Base-by-base conservation (phyloP, 2,797 vertebrate species). In the Clarias laeviceps region DNA sequence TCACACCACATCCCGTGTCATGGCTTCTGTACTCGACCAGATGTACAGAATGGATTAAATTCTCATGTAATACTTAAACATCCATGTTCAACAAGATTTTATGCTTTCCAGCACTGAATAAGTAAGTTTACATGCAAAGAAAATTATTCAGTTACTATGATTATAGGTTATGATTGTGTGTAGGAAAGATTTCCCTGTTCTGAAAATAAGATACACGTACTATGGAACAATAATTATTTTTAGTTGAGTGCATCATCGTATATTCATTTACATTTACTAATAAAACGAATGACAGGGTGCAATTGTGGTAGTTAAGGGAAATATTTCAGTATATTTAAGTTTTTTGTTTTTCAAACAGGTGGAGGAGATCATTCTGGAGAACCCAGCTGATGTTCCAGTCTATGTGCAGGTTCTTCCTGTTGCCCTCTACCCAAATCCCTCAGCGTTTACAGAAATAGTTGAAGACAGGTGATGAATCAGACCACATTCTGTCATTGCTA, bases 341-440 rank as follows among this genome's bases (percentile, higher is more conserved):
- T 24, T 50, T 32, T 27, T 9, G 17, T 37, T 83, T 27, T 6
- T 61, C n/a, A 5, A 15, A 85, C 89, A 99, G 98, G 97, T 98
- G 65, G 96, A 98, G 94, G 96, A 97, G 89, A 95, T 99, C 88
- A 94, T 96, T 89, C 91, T 99, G 87, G 97, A 98, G 94, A 99
- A 99, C 91, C 97, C 97, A 66, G 95, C 98, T 1, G 97, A 99
- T 20, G 93, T 97, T 84, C 97, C 97, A 0, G 94, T 99, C 54
- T 97, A 96, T 77, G 88, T 98, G 89, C 98, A 99, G 50, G 95
- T 99, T 87, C 94, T 99, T 90, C 98, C 98, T 27, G 79, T 99
- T 92, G 97, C 97, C 27, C 94, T 99, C 70, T 96, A 99, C 88
- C 96, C 97, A 68, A 98, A 95, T 88, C 97, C 97, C 32, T 97